Conservation (phyloP, 2,888 invertebrate species). For the Lordiphosa andalusiaca region DNA sequence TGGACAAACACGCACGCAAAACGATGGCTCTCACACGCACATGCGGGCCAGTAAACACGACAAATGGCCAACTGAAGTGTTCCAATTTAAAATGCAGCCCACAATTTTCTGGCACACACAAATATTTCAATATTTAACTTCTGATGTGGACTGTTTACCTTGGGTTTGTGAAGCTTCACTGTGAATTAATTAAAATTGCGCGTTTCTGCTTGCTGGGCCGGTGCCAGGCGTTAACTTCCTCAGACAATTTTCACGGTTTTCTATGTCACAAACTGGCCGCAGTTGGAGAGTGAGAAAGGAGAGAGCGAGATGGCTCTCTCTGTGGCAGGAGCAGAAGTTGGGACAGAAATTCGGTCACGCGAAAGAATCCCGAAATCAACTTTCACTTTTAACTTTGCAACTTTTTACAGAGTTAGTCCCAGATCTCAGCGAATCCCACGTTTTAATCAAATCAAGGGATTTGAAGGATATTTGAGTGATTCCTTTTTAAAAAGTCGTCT, state of each 20-base stretch:
- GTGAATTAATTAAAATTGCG: slow-evolving; percentile 36
- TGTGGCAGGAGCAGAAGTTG: slow-evolving; percentile 5
- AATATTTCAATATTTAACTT: slow-evolving; percentile 40
- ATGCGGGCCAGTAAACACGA: neutral
- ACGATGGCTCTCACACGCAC: slow-evolving; percentile 23
- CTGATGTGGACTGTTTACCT: slow-evolving; percentile 29
- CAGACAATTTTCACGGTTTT: slow-evolving; percentile 40
- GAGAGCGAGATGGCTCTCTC: slow-evolving; percentile 7
- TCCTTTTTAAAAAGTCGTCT: slow-evolving; percentile 10
- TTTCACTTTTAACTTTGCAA: neutral
- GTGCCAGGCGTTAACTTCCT: slow-evolving; percentile 1
- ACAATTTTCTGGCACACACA: slow-evolving; percentile 32
- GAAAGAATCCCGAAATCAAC: slow-evolving; percentile 27
- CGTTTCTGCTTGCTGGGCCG: slow-evolving; percentile 4
- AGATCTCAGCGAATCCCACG: too few species aligned
- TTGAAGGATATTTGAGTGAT: slow-evolving; percentile 4
- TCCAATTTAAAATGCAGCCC: slow-evolving; percentile 13
- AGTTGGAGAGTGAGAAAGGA: slow-evolving; percentile 26
- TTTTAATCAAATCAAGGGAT: neutral
- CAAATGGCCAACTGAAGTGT: slow-evolving; percentile 1
- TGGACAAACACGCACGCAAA: slow-evolving; percentile 1
- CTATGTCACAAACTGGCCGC: slow-evolving; percentile 43
- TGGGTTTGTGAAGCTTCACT: slow-evolving; percentile 19
- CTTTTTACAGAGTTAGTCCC: neutral
- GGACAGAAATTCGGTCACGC: slow-evolving; percentile 22